Conservation (phyloP, 2,113 vertebrate genomes). For the Vidua chalybeata region DNA sequence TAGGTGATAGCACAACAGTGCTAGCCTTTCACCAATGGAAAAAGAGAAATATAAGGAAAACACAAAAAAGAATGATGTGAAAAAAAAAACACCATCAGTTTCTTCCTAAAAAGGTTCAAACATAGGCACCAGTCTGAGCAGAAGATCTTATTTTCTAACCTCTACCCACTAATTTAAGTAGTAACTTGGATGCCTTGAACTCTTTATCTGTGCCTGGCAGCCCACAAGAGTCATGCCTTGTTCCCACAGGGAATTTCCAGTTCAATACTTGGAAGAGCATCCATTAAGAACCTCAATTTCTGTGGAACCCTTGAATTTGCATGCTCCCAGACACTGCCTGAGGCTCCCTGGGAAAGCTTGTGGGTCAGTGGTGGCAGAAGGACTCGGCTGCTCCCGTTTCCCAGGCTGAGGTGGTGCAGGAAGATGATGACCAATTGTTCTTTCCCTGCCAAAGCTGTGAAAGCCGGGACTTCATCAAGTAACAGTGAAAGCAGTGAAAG, state of each 20-base stretch:
- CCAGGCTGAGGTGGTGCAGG: neutral
- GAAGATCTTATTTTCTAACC: constrained; percentile 4
- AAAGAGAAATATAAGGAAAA: neutral
- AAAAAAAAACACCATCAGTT: neutral
- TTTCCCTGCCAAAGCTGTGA: neutral
- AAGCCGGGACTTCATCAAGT: neutral
- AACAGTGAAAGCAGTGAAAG: neutral
- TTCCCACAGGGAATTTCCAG: constrained; percentile 34
- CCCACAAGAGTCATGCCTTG: neutral
- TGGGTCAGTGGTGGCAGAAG: neutral
- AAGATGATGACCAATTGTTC: neutral
- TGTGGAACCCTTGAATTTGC: neutral
- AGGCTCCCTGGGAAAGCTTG: neutral
- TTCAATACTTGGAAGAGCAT: neutral
- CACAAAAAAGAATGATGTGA: neutral
- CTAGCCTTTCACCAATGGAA: neutral
- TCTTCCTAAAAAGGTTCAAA: neutral
- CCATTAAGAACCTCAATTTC: neutral
- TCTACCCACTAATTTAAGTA: neutral
- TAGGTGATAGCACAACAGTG: neutral
- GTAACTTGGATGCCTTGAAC: neutral
- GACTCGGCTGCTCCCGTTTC: neutral
- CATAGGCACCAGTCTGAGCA: neutral
- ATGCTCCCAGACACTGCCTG: neutral
- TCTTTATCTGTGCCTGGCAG: neutral